Evolutionary conservation across 2,797 vertebrate species (phyloP), one percentile per base, ranked within the genome.

Genomic region (Columba guinea): DNA sequence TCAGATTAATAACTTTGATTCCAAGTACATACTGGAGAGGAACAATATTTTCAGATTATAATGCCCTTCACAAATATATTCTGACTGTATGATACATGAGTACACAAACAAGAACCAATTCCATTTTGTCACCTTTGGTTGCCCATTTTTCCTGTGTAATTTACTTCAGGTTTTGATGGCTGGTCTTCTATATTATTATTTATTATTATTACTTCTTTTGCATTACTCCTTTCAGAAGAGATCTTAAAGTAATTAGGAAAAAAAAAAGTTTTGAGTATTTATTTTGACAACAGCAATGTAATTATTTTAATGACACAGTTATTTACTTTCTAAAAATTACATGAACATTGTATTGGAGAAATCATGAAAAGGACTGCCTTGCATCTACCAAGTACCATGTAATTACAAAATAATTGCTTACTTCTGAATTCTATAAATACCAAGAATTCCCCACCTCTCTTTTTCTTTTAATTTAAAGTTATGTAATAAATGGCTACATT

Each of bases 321-420:
- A 91, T 86, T 95, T 90, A 70, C 49, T 74, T 60, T 89, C 78
- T 91, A 37, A 90, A 95, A 93, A 58, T 60, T 71, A 63, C 17
- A 41, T 79, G 24, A 87, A 93, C 86, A 76, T 65, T 88, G 4
- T 49, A 37, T 68, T 76, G 16, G 32, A 94, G 22, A 69, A 86
- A 87, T 63, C 23, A 30, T 59, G 81, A 88, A 95, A 94, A 60
- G 5, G 35, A 70, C 12, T 41, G 87, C 75, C 68, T 95, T 83
- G 20, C 62, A 41, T 65, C 59, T 91, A 74, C 49, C 21, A 90
- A 79, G 22, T 63, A 78, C 77, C 32, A 49, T 44, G 65, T 71
- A 93, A 89, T 87, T 94, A 71, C 12, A 90, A 91, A 94, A 92
- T 56, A 93, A 94, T 83, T 77, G 32, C 28, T 88, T 82, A 51